phyloP scores from a whole-genome alignment of 2,113 vertebrate genomes.

The Pogona vitticeps region DNA sequence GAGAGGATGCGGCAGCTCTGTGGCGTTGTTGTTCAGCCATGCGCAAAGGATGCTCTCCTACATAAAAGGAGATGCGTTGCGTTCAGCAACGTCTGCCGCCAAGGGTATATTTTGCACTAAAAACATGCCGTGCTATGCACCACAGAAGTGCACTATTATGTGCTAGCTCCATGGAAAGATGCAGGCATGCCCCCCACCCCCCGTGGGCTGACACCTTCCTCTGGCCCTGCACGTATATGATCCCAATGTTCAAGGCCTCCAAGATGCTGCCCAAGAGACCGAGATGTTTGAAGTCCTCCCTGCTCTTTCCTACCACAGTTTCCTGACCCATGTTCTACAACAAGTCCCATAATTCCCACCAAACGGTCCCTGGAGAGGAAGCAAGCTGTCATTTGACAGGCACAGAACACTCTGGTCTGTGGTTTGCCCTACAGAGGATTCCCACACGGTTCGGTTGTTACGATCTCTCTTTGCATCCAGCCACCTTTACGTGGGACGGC shows the following conservation, averaged over 20 bases:
- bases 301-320: not conserved
- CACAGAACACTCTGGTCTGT: no score
- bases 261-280: no score
- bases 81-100: not conserved
- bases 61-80: not conserved
- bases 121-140: no score
- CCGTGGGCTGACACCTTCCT: not conserved
- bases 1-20: not conserved
- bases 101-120: no score
- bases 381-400: no score
- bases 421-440: not conserved
- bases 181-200: not conserved
- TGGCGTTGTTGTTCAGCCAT: not conserved
- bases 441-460: fast-evolving
- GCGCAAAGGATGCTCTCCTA: not conserved
- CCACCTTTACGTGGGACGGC: not conserved
- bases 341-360: no score
- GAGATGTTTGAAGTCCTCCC: not conserved
- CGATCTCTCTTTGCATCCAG: no score
- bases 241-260: not conserved
- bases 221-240: not conserved
- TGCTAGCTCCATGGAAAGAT: not conserved
- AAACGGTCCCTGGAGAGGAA: no score
- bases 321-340: no score
- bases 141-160: no score